Conservation (phyloP, 2,888 invertebrate species). For the Harpalus rufipes region DNA sequence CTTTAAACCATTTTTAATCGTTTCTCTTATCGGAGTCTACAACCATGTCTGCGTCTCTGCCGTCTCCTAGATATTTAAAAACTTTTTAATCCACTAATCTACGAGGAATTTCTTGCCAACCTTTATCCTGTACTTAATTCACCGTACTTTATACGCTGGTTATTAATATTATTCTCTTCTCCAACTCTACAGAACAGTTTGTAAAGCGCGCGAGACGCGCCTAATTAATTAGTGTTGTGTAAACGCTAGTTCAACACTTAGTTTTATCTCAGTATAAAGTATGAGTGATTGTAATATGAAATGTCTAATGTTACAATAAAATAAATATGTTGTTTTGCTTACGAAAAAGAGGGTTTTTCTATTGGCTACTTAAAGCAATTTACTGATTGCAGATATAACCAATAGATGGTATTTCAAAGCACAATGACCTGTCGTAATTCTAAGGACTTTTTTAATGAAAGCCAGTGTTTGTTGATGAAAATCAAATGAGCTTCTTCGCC, state of each 20-base stretch:
- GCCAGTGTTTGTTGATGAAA: no score
- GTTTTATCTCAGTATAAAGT: background rate
- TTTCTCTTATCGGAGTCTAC: background rate
- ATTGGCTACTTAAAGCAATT: no score
- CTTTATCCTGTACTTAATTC: background rate
- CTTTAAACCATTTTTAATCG: background rate
- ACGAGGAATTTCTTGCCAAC: background rate
- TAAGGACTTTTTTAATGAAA: no score
- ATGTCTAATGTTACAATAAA: background rate
- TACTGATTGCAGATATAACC: no score
- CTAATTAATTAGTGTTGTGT: background rate
- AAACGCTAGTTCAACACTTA: constrained; percentile 1
- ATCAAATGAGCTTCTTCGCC: no score
- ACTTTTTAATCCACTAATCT: background rate
- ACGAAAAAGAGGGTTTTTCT: background rate
- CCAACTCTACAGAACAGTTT: background rate
- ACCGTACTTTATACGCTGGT: background rate
- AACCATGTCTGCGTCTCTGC: background rate
- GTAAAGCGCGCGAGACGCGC: background rate
- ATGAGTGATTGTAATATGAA: background rate
- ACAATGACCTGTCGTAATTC: no score
- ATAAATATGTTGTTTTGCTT: no score
- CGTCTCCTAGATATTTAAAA: background rate
- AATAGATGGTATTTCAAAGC: background rate
- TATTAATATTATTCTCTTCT: background rate